Base-by-base conservation (phyloP, 2,797 vertebrate species). In the Acridotheres tristis region DNA sequence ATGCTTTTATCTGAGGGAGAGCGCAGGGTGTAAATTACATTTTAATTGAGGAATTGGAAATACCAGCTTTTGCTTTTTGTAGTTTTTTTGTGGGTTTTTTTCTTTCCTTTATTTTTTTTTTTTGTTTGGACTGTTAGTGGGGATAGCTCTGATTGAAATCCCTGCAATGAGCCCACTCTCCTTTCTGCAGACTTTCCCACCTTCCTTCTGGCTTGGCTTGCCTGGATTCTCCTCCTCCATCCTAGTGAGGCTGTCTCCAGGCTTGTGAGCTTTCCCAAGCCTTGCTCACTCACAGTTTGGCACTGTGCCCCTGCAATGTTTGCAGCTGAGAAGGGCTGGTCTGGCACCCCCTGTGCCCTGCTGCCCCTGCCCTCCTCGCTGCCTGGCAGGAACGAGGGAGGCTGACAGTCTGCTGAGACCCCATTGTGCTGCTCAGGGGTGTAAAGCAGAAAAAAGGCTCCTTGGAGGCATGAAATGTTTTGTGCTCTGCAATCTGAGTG, bases 31-130 rank as follows among this genome's bases (percentile, higher is more conserved):
- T 97, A 96, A 96, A 95, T 97, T 95, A 94, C 85, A 80, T 82
- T 87, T 89, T 93, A 92, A 96, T 89, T 89, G 95, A 96, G 96
- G 91, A 94, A 95, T 54, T 85, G 67, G 59, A 80, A 94, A 91
- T 40, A 69, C 30, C 22, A 79, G 58, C 16, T 85, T 96, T 95
- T 85, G 62, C 29, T 21, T 65, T 74, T 43, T 45, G 15, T 26
- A 7, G 1, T 51, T 51, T 40, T 51, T 51, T 53, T 30, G 20
- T 5, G n/a, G 9, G 34, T 38, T 54, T 4, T 63, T 25, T 45
- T 29, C 16, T 51, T 48, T 26, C 22, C 22, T 9, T n/a, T n/a
- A n/a, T 14, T 11, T 30, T 26, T 7, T 55, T 63, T 22, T 65
- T 86, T 79, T 59, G 30, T 18, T 73, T 40, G 74, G 36, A 29